Percentiles rank a stretch among this genome's conserved stretches.
These are phyloP conservation scores for Thalassarche chlororhynchos DNA, from an alignment of 2,113 vertebrate species.

Conservation along the genomic window DNA sequence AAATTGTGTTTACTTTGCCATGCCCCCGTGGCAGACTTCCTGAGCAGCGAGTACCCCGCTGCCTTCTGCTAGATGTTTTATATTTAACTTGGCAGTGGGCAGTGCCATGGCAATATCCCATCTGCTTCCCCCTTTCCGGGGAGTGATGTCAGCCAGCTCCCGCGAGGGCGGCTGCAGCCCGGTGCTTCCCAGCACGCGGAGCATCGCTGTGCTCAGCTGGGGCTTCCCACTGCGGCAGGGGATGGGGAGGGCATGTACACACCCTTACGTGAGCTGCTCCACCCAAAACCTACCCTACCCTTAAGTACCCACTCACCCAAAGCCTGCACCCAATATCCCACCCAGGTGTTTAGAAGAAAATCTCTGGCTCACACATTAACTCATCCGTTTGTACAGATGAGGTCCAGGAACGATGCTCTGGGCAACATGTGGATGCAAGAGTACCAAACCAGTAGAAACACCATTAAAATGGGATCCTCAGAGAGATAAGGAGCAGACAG, in stretches of 20 bases:
- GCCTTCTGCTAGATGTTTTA: conserved; percentile 60
- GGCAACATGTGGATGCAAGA: neutral
- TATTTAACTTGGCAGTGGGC: conserved; percentile 69
- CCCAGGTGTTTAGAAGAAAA: neutral
- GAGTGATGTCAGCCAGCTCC: conserved; percentile 31
- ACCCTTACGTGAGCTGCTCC: neutral
- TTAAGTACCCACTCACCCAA: neutral
- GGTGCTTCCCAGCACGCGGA: neutral
- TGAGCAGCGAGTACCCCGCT: conserved; percentile 42
- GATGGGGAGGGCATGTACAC: neutral
- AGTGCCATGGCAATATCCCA: conserved; percentile 55
- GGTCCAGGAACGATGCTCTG: neutral
- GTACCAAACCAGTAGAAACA: neutral
- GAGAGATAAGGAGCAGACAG: neutral
- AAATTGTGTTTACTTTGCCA: conserved; percentile 49
- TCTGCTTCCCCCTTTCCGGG: conserved; percentile 42
- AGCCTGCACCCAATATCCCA: neutral
- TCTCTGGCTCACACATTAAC: neutral
- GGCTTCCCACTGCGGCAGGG: neutral
- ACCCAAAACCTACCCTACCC: neutral
- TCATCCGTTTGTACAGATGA: neutral
- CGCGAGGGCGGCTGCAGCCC: neutral
- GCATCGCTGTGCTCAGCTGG: neutral
- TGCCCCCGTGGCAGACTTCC: conserved; percentile 56
- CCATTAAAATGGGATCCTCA: neutral